These are phyloP conservation scores for Bacillus rossius DNA, from an alignment of 1,140 invertebrate genomes.

Conservation along the genomic window DNA sequence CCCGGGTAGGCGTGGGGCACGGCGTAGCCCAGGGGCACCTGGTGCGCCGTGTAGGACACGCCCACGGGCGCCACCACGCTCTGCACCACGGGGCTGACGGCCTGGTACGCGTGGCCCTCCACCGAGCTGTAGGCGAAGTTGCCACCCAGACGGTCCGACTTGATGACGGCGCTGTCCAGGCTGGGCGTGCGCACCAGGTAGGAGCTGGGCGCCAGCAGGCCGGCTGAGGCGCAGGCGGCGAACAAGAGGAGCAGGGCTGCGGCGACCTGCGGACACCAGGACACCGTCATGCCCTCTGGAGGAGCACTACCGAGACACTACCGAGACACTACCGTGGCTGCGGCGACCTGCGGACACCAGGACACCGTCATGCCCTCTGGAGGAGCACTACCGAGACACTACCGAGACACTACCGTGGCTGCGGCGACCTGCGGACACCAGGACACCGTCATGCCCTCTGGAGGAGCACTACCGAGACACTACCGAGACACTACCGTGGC, in stretches of 20 bases:
- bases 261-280: neutral
- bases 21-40: conserved; percentile 11
- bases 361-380: too few species aligned
- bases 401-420: too few species aligned
- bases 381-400: too few species aligned
- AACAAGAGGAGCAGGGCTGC: neutral
- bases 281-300: too few species aligned
- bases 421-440: too few species aligned
- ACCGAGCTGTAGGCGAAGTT: conserved; percentile 51
- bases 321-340: too few species aligned
- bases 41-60: conserved; percentile 32
- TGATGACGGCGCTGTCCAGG: conserved; percentile 48
- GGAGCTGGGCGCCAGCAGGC: conserved; percentile 29
- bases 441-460: too few species aligned
- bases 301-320: too few species aligned
- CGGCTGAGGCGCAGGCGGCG: conserved; percentile 25
- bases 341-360: too few species aligned
- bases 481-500: too few species aligned
- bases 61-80: conserved; percentile 34
- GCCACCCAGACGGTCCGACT: conserved; percentile 47
- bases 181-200: conserved; percentile 42
- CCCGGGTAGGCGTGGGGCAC: neutral
- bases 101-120: conserved; percentile 48
- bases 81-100: conserved; percentile 43
- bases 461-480: too few species aligned